phyloP scores from a whole-genome alignment of 2,797 vertebrate genomes.

The Cetoscarus ocellatus region DNA sequence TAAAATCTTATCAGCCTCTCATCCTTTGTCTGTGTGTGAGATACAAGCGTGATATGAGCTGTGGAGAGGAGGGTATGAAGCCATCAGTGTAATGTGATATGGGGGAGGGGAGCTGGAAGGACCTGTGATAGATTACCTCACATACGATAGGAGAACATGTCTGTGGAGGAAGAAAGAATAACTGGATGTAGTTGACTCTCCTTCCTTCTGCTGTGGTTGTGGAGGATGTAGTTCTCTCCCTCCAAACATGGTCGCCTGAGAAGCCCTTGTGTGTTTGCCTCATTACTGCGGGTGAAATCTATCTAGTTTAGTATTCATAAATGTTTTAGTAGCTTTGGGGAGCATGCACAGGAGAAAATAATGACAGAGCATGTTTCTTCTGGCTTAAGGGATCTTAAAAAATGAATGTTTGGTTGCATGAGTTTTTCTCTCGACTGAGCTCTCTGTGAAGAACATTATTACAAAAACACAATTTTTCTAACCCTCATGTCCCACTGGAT shows the following conservation, averaged over 20 bases:
- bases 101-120: conserved; percentile 70
- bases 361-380: background rate
- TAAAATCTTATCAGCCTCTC: conserved; percentile 67
- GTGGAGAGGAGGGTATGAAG: conserved; percentile 56
- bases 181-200: conserved; percentile 26
- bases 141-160: conserved; percentile 43
- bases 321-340: conserved; percentile 20
- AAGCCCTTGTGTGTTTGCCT: conserved; percentile 5
- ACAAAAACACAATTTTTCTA: too few species aligned
- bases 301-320: conserved; percentile 17
- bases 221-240: conserved; percentile 6
- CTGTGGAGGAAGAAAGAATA: conserved; percentile 42
- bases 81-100: conserved; percentile 61
- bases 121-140: conserved; percentile 66
- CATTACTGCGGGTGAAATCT: conserved; percentile 4
- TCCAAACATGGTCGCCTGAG: conserved; percentile 6
- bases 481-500: too few species aligned
- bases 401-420: background rate
- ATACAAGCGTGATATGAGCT: conserved; percentile 33
- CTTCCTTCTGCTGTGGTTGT: conserved; percentile 2
- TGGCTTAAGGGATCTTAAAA: background rate
- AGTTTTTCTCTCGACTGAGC: too few species aligned
- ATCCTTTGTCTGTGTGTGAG: conserved; percentile 68
- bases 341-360: conserved; percentile 23
- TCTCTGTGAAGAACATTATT: too few species aligned